These are phyloP conservation scores for Liopterus haemorrhoidalis DNA, from an alignment of 2,888 invertebrate species.

Conservation along the genomic window DNA sequence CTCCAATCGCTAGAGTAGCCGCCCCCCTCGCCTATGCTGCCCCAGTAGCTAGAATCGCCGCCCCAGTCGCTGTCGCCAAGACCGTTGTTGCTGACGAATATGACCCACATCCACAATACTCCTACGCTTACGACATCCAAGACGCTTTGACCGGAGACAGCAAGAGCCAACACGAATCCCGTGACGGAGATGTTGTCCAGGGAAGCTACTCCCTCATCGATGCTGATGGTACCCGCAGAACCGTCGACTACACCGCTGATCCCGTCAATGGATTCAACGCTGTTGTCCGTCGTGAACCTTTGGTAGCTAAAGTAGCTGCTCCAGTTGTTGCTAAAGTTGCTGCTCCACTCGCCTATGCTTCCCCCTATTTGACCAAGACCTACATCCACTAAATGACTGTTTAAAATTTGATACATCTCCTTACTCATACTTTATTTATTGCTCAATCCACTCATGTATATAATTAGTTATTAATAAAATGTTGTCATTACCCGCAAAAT, in stretches of 20 bases:
- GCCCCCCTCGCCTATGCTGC: slow-evolving; percentile 26
- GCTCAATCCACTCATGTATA: slow-evolving; percentile 6
- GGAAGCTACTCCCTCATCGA: slow-evolving; percentile 53
- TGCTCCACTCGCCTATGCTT: slow-evolving; percentile 24
- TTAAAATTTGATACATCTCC: background rate
- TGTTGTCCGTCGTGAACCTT: slow-evolving; percentile 35
- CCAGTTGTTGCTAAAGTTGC: slow-evolving; percentile 27
- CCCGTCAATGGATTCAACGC: slow-evolving; percentile 53
- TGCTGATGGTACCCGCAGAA: slow-evolving; percentile 59
- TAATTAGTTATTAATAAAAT: no score
- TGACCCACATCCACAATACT: slow-evolving; percentile 48
- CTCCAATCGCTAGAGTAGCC: slow-evolving; percentile 32
- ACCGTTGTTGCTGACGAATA: slow-evolving; percentile 36
- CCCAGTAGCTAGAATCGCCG: slow-evolving; percentile 22
- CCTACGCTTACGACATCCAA: slow-evolving; percentile 52
- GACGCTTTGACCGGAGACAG: slow-evolving; percentile 53
- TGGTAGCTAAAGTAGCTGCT: slow-evolving; percentile 30
- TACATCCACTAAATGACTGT: slow-evolving; percentile 12
- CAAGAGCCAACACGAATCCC: slow-evolving; percentile 57
- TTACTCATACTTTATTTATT: no score
- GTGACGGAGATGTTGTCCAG: slow-evolving; percentile 59
- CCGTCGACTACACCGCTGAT: slow-evolving; percentile 56
- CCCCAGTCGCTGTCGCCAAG: slow-evolving; percentile 31
- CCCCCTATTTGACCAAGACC: slow-evolving; percentile 10
- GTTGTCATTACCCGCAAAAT: no score